A percentile compares a stretch with the other conserved stretches of the same genome.
Conservation (phyloP, 2,113 vertebrate genomes). For the Leptocoma aspasia region DNA sequence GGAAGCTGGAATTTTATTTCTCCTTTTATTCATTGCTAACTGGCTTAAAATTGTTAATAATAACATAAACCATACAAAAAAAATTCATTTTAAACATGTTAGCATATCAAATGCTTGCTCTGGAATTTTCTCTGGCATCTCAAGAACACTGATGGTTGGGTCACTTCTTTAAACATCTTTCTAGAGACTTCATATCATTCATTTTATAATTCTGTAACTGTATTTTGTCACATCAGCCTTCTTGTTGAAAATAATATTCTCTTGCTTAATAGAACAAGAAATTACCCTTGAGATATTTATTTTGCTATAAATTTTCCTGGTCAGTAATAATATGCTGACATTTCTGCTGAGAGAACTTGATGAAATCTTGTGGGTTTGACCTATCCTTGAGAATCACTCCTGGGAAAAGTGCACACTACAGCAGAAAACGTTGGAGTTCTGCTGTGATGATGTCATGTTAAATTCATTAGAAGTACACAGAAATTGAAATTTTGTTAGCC, state of each 20-base stretch:
- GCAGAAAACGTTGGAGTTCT: conserved; percentile 1
- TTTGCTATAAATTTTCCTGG: conserved; percentile 46
- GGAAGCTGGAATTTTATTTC: neutral
- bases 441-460: neutral
- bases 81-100: neutral
- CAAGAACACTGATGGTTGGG: neutral
- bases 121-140: neutral
- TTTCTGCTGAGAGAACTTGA: conserved; percentile 45
- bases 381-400: conserved; percentile 31
- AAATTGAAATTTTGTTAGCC: neutral
- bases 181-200: neutral
- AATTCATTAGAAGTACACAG: conserved; percentile 17
- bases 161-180: neutral
- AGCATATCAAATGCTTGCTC: neutral
- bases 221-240: conserved; percentile 4
- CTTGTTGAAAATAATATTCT: conserved; percentile 18
- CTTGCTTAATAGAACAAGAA: conserved; percentile 29
- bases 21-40: neutral
- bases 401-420: neutral
- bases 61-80: neutral
- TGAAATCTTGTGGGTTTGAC: conserved; percentile 54
- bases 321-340: conserved; percentile 48
- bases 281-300: conserved; percentile 48
- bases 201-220: neutral
- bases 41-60: neutral